Conservation (phyloP, 2,113 vertebrate species). For the Odontesthes bonariensis region DNA sequence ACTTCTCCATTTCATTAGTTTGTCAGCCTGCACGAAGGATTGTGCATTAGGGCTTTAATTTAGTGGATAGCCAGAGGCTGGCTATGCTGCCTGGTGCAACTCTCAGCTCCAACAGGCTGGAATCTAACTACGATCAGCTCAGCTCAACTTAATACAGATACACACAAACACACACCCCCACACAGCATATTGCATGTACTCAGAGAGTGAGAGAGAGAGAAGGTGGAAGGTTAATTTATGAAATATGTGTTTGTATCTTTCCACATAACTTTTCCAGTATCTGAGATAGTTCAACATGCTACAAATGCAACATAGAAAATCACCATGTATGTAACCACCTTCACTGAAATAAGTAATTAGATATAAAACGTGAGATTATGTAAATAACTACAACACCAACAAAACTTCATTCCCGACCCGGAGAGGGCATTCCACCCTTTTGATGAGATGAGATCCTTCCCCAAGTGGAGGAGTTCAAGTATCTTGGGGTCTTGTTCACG, state of each 20-base stretch:
- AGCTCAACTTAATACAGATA: constrained; percentile 72
- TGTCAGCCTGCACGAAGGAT: constrained; percentile 88
- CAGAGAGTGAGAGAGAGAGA: constrained; percentile 14
- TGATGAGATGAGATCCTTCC: too few species aligned
- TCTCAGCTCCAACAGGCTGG: constrained; percentile 83
- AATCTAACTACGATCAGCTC: constrained; percentile 86
- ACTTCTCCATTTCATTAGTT: constrained; percentile 91
- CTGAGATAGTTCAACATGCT: too few species aligned
- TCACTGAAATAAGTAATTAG: neutral
- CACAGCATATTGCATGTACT: constrained; percentile 45
- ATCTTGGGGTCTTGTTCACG: too few species aligned
- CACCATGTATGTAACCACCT: neutral
- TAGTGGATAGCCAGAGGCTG: constrained; percentile 91
- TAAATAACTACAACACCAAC: neutral
- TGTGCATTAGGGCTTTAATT: constrained; percentile 94
- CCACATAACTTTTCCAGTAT: too few species aligned
- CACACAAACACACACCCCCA: neutral
- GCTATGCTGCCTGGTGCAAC: constrained; percentile 80
- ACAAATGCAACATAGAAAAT: neutral
- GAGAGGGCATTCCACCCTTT: too few species aligned
- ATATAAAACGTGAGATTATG: neutral
- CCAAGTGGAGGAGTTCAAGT: too few species aligned
- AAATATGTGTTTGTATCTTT: too few species aligned
- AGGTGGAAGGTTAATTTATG: constrained; percentile 30
- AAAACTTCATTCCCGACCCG: too few species aligned